Percentiles rank a stretch among this genome's conserved stretches.
Conservation (phyloP, 2,888 invertebrate species). For the Latrodectus elegans region DNA sequence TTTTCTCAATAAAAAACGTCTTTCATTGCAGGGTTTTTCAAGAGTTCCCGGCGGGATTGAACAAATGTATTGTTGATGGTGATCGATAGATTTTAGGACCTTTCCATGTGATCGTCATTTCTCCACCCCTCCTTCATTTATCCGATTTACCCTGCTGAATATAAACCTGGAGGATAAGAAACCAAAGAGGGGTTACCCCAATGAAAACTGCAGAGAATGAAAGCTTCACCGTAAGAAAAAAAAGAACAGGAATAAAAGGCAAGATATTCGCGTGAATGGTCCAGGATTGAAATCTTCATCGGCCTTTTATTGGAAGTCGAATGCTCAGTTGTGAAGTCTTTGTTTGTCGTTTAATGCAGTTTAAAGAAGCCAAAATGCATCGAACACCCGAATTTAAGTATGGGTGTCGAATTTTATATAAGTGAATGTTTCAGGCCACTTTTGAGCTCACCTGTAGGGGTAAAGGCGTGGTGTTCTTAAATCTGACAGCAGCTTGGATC, state of each 20-base stretch:
- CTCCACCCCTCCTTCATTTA: constrained; percentile 36
- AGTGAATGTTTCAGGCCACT: constrained; percentile 40
- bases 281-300: constrained; percentile 61
- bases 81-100: constrained; percentile 68
- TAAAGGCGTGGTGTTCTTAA: constrained; percentile 3
- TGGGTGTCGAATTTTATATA: constrained; percentile 62
- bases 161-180: constrained; percentile 48
- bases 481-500: constrained; percentile 23
- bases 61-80: constrained; percentile 68
- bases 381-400: constrained; percentile 41
- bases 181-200: constrained; percentile 46
- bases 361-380: constrained; percentile 35
- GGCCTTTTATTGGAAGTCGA: constrained; percentile 24
- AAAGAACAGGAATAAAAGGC: constrained; percentile 40
- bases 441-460: constrained; percentile 17
- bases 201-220: constrained; percentile 15
- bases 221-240: constrained; percentile 26
- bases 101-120: constrained; percentile 47
- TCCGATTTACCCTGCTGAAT: constrained; percentile 59
- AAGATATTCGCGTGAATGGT: not conserved
- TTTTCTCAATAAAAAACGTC: constrained; percentile 37
- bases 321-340: constrained; percentile 51
- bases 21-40: constrained; percentile 43
- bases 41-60: constrained; percentile 54
- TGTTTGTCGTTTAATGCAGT: constrained; percentile 20